Conservation (phyloP, 2,113 vertebrate genomes). For the Pagrus major region DNA sequence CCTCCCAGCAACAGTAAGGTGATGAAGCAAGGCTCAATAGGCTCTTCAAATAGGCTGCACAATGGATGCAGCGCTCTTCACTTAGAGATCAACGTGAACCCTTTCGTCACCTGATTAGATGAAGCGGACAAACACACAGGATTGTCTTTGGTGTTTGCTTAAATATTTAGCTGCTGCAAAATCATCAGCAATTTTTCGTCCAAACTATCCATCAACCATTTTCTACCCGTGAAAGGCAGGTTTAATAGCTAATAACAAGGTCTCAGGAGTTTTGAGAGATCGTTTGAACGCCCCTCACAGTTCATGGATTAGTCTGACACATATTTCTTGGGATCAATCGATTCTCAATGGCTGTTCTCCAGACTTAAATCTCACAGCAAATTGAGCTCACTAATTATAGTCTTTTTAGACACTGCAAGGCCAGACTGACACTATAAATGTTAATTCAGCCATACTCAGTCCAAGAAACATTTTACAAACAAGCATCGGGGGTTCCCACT, state of each 20-base stretch:
- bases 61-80: not conserved
- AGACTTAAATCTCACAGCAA: slow-evolving; percentile 1
- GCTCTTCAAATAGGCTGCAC: not conserved
- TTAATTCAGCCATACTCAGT: not conserved
- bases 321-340: slow-evolving; percentile 16
- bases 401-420: slow-evolving; percentile 11
- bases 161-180: not conserved
- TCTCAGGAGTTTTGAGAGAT: slow-evolving; percentile 7
- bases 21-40: not conserved
- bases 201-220: slow-evolving; percentile 6
- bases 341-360: slow-evolving; percentile 14
- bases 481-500: not conserved
- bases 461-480: slow-evolving; percentile 13
- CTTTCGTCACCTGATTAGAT: slow-evolving; percentile 6
- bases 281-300: not conserved
- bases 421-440: not conserved
- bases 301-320: slow-evolving; percentile 33
- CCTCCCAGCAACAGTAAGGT: not conserved
- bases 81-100: not conserved
- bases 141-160: not conserved
- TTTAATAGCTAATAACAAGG: not conserved
- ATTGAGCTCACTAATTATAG: slow-evolving; percentile 15
- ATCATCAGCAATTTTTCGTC: not conserved
- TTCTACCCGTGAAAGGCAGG: not conserved
- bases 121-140: not conserved